Percentiles rank a stretch among this genome's conserved stretches.
Conservation (phyloP, 2,888 invertebrate species). For the Apoda limacodes region DNA sequence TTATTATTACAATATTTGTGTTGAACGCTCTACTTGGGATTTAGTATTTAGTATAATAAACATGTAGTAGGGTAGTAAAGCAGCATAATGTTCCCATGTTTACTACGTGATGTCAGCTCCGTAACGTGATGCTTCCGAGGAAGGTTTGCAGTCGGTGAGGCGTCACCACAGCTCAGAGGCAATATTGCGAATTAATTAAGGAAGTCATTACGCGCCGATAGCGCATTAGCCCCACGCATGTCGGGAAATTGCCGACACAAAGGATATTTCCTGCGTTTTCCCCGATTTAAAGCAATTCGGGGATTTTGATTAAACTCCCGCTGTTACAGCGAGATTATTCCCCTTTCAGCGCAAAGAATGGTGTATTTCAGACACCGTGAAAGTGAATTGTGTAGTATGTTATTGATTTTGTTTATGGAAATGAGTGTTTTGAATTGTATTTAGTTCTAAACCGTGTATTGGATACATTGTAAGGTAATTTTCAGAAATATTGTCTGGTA, state of each 20-base stretch:
- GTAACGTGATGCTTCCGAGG: no score
- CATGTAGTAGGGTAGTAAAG: no score
- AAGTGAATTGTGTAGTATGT: constrained; percentile 63
- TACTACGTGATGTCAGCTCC: no score
- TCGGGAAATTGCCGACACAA: constrained; percentile 65
- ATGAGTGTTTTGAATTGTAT: constrained; percentile 17
- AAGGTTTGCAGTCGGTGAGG: constrained; percentile 8
- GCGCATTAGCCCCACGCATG: constrained; percentile 63
- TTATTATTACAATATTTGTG: no score
- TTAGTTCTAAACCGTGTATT: no score
- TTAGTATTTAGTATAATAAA: no score
- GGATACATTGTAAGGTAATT: no score
- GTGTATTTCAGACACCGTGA: constrained; percentile 66
- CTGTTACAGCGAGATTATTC: constrained; percentile 65
- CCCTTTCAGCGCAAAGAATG: constrained; percentile 68
- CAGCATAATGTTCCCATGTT: no score
- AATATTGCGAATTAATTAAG: constrained; percentile 67
- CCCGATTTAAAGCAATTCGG: constrained; percentile 69
- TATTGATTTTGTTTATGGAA: constrained; percentile 57
- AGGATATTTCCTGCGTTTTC: constrained; percentile 69
- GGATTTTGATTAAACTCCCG: constrained; percentile 68
- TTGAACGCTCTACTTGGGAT: no score
- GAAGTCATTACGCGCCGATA: constrained; percentile 68
- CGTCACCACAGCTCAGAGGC: constrained; percentile 23
- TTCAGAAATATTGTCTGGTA: no score